These are phyloP conservation scores for Corydoras sp. DNA, from an alignment of 2,113 vertebrate genomes.

Conservation along the genomic window DNA sequence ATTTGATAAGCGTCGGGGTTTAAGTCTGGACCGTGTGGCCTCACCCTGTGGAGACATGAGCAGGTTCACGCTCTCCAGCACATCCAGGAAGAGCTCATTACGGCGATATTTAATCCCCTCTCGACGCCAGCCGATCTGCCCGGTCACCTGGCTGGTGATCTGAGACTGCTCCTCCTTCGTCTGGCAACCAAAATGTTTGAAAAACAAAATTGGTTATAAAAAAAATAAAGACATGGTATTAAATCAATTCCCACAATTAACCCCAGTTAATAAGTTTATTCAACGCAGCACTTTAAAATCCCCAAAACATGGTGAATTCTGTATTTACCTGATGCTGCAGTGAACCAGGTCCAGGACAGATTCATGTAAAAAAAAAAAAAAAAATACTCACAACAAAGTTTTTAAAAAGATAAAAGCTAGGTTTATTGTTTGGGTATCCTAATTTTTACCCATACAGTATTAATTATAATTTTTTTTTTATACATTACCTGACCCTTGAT, in stretches of 20 bases:
- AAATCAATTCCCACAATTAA: too few relatives aligned
- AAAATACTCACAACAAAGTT: not conserved
- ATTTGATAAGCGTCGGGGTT: too few relatives aligned
- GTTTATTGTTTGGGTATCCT: too few relatives aligned
- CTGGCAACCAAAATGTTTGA: slow-evolving; percentile 57
- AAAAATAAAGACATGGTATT: too few relatives aligned
- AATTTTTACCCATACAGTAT: too few relatives aligned
- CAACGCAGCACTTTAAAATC: not conserved
- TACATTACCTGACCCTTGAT: slow-evolving; percentile 91
- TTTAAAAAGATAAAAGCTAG: too few relatives aligned
- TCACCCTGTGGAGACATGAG: slow-evolving; percentile 97
- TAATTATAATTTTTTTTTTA: too few relatives aligned
- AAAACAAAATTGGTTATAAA: not conserved
- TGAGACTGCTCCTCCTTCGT: slow-evolving; percentile 99
- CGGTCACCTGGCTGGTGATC: slow-evolving; percentile 98
- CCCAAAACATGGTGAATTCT: not conserved
- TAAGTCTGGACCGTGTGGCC: not conserved
- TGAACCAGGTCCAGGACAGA: slow-evolving; percentile 27
- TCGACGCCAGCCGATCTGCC: slow-evolving; percentile 96
- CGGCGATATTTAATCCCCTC: slow-evolving; percentile 98
- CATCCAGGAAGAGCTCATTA: slow-evolving; percentile 96
- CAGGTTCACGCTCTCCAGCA: slow-evolving; percentile 96
- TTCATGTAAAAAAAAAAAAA: slow-evolving; percentile 3
- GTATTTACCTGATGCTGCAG: slow-evolving; percentile 63
- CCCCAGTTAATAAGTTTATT: too few relatives aligned